phyloP scores from a whole-genome alignment of 2,888 invertebrate species.

The Ommatoiulus sabulosus region DNA sequence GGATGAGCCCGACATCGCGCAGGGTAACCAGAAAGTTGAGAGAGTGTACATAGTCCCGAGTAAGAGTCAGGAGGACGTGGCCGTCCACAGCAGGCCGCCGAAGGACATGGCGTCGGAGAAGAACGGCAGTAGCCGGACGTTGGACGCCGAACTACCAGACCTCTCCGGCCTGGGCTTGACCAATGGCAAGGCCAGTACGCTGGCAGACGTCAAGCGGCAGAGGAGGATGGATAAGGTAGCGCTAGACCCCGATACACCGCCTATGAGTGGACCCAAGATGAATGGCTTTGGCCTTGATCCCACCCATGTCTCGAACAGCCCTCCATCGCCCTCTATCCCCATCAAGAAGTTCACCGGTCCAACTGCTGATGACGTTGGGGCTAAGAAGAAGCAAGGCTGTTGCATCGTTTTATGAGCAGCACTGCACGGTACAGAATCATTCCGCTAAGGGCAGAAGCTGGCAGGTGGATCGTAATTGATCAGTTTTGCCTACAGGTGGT shows the following conservation, averaged over 20 bases:
- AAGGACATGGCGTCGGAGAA: neutral
- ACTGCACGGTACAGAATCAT: neutral
- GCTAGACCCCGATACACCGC: neutral
- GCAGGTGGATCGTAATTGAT: neutral
- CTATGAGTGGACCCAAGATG: neutral
- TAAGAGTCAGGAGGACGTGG: slow-evolving; percentile 11
- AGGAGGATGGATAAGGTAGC: neutral
- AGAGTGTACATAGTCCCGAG: neutral
- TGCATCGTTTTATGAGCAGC: slow-evolving; percentile 52
- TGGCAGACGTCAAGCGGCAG: slow-evolving; percentile 54
- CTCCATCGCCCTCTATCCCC: slow-evolving; percentile 54
- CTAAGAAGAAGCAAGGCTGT: slow-evolving; percentile 50
- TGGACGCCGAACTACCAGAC: neutral
- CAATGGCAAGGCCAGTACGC: slow-evolving; percentile 29
- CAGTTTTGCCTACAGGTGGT: neutral
- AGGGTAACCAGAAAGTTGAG: neutral
- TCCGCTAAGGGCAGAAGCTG: neutral
- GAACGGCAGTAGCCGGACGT: slow-evolving; percentile 37
- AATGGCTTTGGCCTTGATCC: slow-evolving; percentile 3
- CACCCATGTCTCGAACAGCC: neutral
- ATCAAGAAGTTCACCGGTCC: slow-evolving; percentile 41
- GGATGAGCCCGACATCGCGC: neutral
- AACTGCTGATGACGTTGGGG: slow-evolving; percentile 48
- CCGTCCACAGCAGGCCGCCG: too few species aligned
- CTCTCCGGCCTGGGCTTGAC: neutral